Conservation (phyloP, 1,140 invertebrate species). For the Muscidifurax raptorellus region DNA sequence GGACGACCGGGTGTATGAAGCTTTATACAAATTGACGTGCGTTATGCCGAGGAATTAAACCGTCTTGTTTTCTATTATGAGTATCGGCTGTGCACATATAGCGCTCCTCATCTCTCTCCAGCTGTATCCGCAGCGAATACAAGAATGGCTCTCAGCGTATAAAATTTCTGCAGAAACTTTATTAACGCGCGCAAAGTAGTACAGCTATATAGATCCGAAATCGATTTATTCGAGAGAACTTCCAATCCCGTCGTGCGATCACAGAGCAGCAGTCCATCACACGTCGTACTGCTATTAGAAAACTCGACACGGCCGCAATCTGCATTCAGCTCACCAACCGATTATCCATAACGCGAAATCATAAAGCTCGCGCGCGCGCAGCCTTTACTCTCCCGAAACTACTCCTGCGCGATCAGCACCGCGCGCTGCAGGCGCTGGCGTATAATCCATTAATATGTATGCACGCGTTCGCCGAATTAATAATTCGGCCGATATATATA, state of each 20-base stretch:
- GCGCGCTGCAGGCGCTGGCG: background rate
- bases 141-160: too few species aligned
- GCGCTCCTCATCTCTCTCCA: too few species aligned
- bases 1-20: too few species aligned
- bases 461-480: slow-evolving; percentile 36
- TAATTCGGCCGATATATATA: slow-evolving; percentile 31
- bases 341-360: slow-evolving; percentile 30
- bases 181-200: too few species aligned
- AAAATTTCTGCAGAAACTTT: too few species aligned
- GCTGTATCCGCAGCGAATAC: too few species aligned
- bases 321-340: slow-evolving; percentile 14
- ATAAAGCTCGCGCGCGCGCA: background rate
- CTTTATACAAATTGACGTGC: background rate
- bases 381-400: background rate
- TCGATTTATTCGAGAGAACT: background rate
- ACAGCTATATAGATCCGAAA: too few species aligned
- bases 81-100: too few species aligned
- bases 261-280: background rate
- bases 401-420: background rate
- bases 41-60: too few species aligned
- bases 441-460: slow-evolving; percentile 51
- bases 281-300: background rate
- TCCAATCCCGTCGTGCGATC: background rate
- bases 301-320: background rate
- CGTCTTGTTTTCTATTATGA: too few species aligned